Conservation (phyloP, 2,888 invertebrate genomes). For the Drosophila engyochracea region DNA sequence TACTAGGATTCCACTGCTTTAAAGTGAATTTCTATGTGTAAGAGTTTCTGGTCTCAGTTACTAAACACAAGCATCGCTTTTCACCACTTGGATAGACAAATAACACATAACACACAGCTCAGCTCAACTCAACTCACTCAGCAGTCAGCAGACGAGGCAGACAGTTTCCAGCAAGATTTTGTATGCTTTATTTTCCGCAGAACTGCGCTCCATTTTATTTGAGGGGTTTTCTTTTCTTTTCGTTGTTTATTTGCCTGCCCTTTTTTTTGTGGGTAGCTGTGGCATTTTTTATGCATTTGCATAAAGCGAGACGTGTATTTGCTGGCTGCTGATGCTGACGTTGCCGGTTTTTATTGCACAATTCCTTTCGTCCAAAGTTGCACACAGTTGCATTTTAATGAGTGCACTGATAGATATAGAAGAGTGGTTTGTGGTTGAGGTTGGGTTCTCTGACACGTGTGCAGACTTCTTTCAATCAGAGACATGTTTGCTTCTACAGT, state of each 20-base stretch:
- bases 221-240: slow-evolving; percentile 20
- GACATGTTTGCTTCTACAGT: slow-evolving; percentile 6
- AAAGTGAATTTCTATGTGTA: slow-evolving; percentile 7
- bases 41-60: neutral
- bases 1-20: neutral
- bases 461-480: slow-evolving; percentile 74
- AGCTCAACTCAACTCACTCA: slow-evolving; percentile 36
- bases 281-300: slow-evolving; percentile 70
- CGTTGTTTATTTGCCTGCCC: slow-evolving; percentile 20
- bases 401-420: slow-evolving; percentile 31
- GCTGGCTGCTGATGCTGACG: slow-evolving; percentile 51
- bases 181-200: slow-evolving; percentile 15
- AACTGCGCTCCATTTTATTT: slow-evolving; percentile 39
- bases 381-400: slow-evolving; percentile 80
- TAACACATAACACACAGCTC: slow-evolving; percentile 1
- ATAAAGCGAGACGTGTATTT: slow-evolving; percentile 73
- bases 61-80: slow-evolving; percentile 4
- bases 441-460: slow-evolving; percentile 57
- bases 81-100: slow-evolving; percentile 9
- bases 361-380: slow-evolving; percentile 66
- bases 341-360: slow-evolving; percentile 71
- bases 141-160: slow-evolving; percentile 12
- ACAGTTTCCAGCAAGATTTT: slow-evolving; percentile 5
- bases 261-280: slow-evolving; percentile 25
- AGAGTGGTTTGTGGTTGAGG: neutral